A percentile compares a stretch with the other conserved stretches of the same genome.
These are phyloP conservation scores for Rhinoptilus africanus DNA, from an alignment of 2,113 vertebrate genomes.

Conservation along the genomic window DNA sequence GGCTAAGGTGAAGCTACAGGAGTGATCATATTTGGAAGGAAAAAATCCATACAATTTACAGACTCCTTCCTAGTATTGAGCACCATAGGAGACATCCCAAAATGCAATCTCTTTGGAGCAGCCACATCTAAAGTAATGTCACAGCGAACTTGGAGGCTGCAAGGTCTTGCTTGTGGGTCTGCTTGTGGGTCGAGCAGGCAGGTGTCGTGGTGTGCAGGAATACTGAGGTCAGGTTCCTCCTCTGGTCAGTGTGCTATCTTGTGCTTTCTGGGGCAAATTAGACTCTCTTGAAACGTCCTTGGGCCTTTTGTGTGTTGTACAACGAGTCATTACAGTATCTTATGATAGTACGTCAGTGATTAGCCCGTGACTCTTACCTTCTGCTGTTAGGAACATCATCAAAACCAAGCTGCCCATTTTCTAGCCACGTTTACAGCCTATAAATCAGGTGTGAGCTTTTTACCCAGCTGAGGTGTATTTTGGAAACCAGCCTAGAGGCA, in stretches of 20 bases:
- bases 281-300: background rate
- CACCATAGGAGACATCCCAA: background rate
- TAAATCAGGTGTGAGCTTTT: background rate
- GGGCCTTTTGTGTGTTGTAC: background rate
- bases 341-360: background rate
- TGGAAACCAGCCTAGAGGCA: background rate
- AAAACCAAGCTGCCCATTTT: background rate
- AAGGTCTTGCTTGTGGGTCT: background rate
- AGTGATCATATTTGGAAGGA: background rate
- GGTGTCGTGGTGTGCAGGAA: accelerated
- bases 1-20: background rate
- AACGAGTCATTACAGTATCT: background rate
- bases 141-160: background rate
- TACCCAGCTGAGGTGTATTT: background rate
- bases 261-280: background rate
- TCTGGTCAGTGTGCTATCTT: background rate
- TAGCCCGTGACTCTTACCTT: background rate
- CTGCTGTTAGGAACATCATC: background rate
- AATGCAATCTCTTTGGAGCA: background rate
- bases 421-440: background rate
- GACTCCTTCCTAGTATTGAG: background rate
- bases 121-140: background rate
- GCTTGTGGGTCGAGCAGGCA: background rate
- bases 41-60: background rate
- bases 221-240: background rate